Evolutionary conservation across 2,113 vertebrate genomes (phyloP), one percentile per base, ranked within the genome.

Genomic region (Spea multiplicata): DNA sequence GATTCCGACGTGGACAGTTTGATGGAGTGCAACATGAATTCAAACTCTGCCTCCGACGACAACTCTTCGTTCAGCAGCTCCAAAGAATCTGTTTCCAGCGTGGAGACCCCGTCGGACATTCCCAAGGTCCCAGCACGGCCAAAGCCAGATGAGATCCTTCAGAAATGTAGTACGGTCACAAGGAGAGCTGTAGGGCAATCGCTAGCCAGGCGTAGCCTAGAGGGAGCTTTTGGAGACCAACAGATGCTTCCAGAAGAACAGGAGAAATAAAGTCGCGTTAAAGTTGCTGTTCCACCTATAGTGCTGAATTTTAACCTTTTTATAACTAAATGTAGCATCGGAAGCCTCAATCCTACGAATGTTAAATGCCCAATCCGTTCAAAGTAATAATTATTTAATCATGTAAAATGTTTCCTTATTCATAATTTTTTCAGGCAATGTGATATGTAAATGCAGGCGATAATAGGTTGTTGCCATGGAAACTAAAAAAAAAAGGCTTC

Each of bases 131-230:
- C 96, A 0, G 45, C 71, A 0, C 90, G 94, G 4, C 96, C 96
- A 12, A 88, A 82, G 0, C 61, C 77, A 0, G 89, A 87, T 0
- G 90, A 95, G 85, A 97, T 98, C 84, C 88, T 95, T 66, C 90
- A 85, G 68, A 89, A 87, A 44, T 98, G 97, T 86, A 93, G 91
- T 80, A 93, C 94, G 0, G 9, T 94, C 82, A 99, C 96, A 0
- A 91, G 91, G 50, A 91, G 91, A 5, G 93, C 93, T 0, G 64
- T 80, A 64, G 50, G 67, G 3, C 67, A 9, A 50, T 67, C 77
- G 30, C 8, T 59, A 3, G 44, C 6, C 3, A 55, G 44, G 14
- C 8, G 16, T 1, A 10, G 13, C 47, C 3, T 62, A 1, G 1
- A 5, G 10, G 64, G 61, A 8, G 44, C 2, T 71, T 7, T 16